Evolutionary conservation across 1,140 invertebrate species (phyloP), one percentile per base, ranked within the genome.

Genomic region (Maconellicoccus hirsutus): DNA sequence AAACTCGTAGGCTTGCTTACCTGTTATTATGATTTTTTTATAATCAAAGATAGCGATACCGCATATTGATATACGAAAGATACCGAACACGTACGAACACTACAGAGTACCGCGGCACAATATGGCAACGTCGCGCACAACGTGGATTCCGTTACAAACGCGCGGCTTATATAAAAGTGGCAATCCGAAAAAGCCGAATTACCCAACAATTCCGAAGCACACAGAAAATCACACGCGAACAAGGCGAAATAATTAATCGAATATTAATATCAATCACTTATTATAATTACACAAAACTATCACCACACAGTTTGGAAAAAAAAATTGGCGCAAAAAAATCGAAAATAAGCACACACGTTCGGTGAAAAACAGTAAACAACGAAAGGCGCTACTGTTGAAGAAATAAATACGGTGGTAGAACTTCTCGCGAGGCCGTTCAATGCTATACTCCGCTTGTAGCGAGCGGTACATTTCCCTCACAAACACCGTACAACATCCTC

Each of bases 61-160:
- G 42, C 42, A 52, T 52, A 52, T 52, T 52, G 42, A 52, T 52
- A 52, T 19, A 52, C 42, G 42, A 52, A 52, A 52, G 4, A 52
- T 52, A 52, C 42, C 42, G 42, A 52, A 52, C 42, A 3, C 42
- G 42, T 52, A 52, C 42, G 42, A 52, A 52, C 42, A 52, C 42
- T 8, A 52, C 42, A 52, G 16, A 16, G 42, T 52, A 52, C 10
- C 42, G 42, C 10, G 42, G 42, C 25, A 19, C 61, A 26, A 66
- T 25, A 66, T 23, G 61, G 61, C 61, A 66, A 66, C 61, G 61
- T 66, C 61, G 61, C 61, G 16, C 61, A 23, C 61, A 23, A 66
- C 61, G 61, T 26, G 61, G 61, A 66, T 66, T 66, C 61, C 61
- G 61, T 66, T 66, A 66, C 61, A 16, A 66, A 25, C 61, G 21